A percentile compares a stretch with the other conserved stretches of the same genome.
Evolutionary conservation across 2,888 invertebrate species (phyloP).

Genomic region (Phrixothrix hirtus): DNA sequence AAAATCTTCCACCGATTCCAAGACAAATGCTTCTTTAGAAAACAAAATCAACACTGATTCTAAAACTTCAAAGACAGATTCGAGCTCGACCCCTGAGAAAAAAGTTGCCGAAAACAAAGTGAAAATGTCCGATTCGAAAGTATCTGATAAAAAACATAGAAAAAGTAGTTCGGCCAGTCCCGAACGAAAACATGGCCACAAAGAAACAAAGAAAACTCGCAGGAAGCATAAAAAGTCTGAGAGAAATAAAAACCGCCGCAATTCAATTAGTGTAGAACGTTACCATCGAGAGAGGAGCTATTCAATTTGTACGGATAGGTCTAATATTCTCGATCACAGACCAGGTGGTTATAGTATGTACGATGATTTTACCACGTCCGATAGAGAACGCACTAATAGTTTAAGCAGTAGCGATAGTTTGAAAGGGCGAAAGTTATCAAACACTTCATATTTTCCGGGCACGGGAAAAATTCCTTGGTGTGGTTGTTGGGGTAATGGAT

Average conservation of each 20-base stretch:
- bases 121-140: slow-evolving; percentile 7
- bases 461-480: slow-evolving; percentile 79
- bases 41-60: slow-evolving; percentile 38
- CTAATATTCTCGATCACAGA: slow-evolving; percentile 45
- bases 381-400: slow-evolving; percentile 69
- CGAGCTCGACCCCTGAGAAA: slow-evolving; percentile 5
- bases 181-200: slow-evolving; percentile 49
- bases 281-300: slow-evolving; percentile 49
- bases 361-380: slow-evolving; percentile 57
- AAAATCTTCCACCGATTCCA: not conserved
- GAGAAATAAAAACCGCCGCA: slow-evolving; percentile 39
- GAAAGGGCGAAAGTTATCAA: slow-evolving; percentile 66
- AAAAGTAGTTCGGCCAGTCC: slow-evolving; percentile 53
- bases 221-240: slow-evolving; percentile 51
- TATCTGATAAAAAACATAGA: slow-evolving; percentile 34
- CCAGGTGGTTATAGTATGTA: slow-evolving; percentile 41
- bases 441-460: slow-evolving; percentile 62
- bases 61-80: slow-evolving; percentile 20
- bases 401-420: slow-evolving; percentile 65
- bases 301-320: slow-evolving; percentile 54
- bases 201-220: slow-evolving; percentile 48
- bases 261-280: slow-evolving; percentile 45
- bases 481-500: slow-evolving; percentile 84
- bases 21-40: too few relatives aligned
- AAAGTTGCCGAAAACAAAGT: not conserved